Conservation (phyloP, 2,888 invertebrate species). For the Lottia scabra region DNA sequence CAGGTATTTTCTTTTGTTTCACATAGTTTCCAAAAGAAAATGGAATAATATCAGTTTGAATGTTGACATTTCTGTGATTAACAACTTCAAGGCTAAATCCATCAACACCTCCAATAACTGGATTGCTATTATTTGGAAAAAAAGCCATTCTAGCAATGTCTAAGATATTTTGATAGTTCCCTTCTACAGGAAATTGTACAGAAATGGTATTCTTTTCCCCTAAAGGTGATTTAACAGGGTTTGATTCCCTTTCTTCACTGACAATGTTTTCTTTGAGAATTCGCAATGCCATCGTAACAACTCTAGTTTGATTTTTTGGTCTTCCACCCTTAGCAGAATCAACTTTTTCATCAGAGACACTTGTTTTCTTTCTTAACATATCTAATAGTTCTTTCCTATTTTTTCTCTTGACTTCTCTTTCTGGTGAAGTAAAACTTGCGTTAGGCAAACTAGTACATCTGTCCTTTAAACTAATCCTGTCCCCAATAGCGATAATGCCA, state of each 20-base stretch:
- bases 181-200: background rate
- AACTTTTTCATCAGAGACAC: too few relatives aligned
- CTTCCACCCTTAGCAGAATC: background rate
- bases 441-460: background rate
- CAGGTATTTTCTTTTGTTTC: background rate
- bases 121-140: background rate
- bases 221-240: background rate
- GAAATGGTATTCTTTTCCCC: background rate
- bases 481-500: background rate
- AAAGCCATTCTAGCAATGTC: background rate
- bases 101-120: background rate
- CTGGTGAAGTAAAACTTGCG: background rate
- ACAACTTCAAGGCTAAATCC: background rate
- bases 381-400: background rate
- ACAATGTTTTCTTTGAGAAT: background rate
- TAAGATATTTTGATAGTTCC: too few relatives aligned
- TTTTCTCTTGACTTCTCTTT: background rate
- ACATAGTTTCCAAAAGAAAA: background rate
- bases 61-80: background rate
- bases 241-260: background rate
- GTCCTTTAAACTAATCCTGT: background rate
- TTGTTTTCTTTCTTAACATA: background rate
- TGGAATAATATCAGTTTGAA: background rate
- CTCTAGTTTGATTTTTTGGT: background rate
- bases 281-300: background rate